Conservation (phyloP, 1,140 invertebrate species). For the Tetramorium parvispinum region DNA sequence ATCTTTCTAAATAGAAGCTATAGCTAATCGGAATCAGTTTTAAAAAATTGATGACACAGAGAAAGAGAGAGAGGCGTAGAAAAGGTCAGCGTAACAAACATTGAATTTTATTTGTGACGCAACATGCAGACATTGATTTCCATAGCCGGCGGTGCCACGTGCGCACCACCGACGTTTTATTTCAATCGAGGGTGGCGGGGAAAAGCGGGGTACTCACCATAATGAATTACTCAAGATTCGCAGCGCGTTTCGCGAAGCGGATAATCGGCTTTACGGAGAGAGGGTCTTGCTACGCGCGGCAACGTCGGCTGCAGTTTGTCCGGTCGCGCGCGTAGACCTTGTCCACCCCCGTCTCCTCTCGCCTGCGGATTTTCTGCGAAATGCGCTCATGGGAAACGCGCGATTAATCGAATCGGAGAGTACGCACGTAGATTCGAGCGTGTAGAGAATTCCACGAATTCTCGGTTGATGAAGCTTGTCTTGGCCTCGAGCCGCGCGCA, state of each 20-base stretch:
- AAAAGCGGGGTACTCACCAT: background rate
- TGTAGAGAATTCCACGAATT: conserved; percentile 27
- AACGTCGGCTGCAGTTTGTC: background rate
- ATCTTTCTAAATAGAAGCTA: background rate
- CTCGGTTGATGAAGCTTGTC: conserved; percentile 47
- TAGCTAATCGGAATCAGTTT: background rate
- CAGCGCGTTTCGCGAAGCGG: background rate
- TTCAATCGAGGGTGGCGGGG: background rate
- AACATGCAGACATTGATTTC: conserved; percentile 22
- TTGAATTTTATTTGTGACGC: conserved; percentile 39
- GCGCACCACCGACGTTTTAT: conserved; percentile 19
- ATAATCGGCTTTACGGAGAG: conserved; percentile 18
- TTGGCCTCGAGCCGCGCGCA: conserved; percentile 15
- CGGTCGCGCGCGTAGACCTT: background rate
- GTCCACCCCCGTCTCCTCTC: background rate
- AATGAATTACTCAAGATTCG: conserved; percentile 42
- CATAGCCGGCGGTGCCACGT: background rate
- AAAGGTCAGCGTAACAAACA: conserved; percentile 17
- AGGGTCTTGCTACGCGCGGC: background rate
- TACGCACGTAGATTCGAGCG: background rate
- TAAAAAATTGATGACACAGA: background rate
- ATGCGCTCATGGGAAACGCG: background rate
- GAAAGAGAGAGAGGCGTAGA: background rate
- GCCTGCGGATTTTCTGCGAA: background rate
- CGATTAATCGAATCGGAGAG: conserved; percentile 26